Evolutionary conservation across 1,140 invertebrate species (phyloP).

Genomic region (Panagrolaimus sp.): DNA sequence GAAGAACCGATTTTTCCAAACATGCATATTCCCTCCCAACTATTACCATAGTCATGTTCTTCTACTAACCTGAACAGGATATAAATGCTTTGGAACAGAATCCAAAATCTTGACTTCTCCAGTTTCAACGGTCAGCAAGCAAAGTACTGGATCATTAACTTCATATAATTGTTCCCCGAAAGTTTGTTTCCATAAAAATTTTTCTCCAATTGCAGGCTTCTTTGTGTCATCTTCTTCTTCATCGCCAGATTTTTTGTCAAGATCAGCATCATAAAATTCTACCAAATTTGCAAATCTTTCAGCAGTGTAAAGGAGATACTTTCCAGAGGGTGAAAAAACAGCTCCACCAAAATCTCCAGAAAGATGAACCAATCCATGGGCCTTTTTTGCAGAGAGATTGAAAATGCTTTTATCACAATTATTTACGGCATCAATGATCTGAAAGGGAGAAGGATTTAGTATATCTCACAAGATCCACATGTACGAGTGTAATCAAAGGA

Average conservation of each 20-base stretch:
- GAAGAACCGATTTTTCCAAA: too few species aligned
- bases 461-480: too few species aligned
- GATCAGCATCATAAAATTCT: conserved; percentile 1
- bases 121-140: background rate
- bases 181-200: conserved; percentile 4
- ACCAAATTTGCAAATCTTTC: background rate
- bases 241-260: background rate
- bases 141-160: conserved; percentile 1
- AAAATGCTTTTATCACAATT: background rate
- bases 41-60: too few species aligned
- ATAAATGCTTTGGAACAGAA: background rate
- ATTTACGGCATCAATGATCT: background rate
- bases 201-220: conserved; percentile 6
- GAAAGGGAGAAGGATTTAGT: background rate
- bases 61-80: background rate
- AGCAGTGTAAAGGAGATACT: conserved; percentile 3
- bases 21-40: too few species aligned
- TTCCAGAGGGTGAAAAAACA: background rate
- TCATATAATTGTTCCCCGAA: background rate
- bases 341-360: background rate
- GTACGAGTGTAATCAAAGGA: too few species aligned
- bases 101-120: conserved; percentile 6
- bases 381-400: conserved; percentile 9
- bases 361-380: background rate
- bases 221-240: background rate